These are phyloP conservation scores for Parapristionchus giblindavisi DNA, from an alignment of 2,888 invertebrate species.

Conservation along the genomic window DNA sequence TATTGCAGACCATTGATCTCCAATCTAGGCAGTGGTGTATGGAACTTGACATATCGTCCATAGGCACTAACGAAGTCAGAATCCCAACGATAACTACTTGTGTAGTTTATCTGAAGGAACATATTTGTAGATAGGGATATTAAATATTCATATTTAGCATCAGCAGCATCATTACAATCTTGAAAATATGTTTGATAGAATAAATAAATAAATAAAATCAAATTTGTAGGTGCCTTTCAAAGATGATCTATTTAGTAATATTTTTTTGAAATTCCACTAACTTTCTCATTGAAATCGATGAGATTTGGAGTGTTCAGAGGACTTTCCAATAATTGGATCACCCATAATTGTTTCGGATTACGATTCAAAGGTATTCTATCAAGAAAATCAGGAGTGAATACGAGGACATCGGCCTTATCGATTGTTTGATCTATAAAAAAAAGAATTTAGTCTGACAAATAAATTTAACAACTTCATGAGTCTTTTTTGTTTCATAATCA, in stretches of 20 bases:
- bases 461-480: not conserved
- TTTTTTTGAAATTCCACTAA: slow-evolving; percentile 6
- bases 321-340: slow-evolving; percentile 44
- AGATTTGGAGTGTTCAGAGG: slow-evolving; percentile 43
- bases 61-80: slow-evolving; percentile 47
- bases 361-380: slow-evolving; percentile 3
- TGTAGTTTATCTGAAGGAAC: slow-evolving; percentile 48
- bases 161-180: not conserved
- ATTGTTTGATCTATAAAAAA: slow-evolving; percentile 9
- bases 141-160: not conserved
- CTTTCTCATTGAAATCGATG: slow-evolving; percentile 42
- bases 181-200: too few relatives aligned
- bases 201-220: too few relatives aligned
- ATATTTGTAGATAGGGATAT: not conserved
- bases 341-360: slow-evolving; percentile 41
- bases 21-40: too few relatives aligned
- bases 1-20: too few relatives aligned
- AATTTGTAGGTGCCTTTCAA: too few relatives aligned
- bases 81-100: slow-evolving; percentile 45
- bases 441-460: not conserved
- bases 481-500: not conserved
- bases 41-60: slow-evolving; percentile 38
- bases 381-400: slow-evolving; percentile 34
- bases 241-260: not conserved
- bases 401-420: not conserved